Evolutionary conservation across 37 sponge, comb jelly and placozoan species (phyloP).

Genomic region (Mnemiopsis leidyi): DNA sequence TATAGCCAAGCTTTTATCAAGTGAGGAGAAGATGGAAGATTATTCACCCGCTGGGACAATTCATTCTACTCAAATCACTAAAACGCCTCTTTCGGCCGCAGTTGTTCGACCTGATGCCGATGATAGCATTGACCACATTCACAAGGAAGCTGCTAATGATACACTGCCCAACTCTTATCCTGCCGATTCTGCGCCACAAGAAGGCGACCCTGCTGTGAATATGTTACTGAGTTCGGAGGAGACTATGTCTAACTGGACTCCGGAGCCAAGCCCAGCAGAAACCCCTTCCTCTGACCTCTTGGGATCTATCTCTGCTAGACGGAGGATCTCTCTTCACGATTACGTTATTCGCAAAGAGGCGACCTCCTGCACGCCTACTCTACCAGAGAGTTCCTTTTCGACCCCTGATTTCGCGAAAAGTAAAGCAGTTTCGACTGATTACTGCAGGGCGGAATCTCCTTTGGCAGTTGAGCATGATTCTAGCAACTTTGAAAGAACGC

Average conservation of each 20-base stretch:
- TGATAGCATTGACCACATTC: background rate
- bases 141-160: background rate
- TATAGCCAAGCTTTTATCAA: background rate
- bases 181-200: background rate
- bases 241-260: slow-evolving; percentile 34
- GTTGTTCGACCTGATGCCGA: background rate
- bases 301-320: background rate
- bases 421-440: background rate
- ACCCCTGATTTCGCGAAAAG: slow-evolving; percentile 19
- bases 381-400: background rate
- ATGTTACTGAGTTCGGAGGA: background rate
- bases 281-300: background rate
- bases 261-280: background rate
- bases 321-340: slow-evolving; percentile 36
- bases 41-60: background rate
- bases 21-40: background rate
- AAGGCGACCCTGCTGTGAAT: background rate
- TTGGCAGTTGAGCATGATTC: slow-evolving; percentile 15
- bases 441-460: background rate
- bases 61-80: background rate
- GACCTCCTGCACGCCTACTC: background rate
- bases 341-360: background rate
- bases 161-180: background rate
- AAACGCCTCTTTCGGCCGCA: background rate
- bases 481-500: background rate